Percentiles rank a stretch among this genome's conserved stretches.
Conservation (phyloP, 2,888 invertebrate genomes). For the Acrobeloides nanus region DNA sequence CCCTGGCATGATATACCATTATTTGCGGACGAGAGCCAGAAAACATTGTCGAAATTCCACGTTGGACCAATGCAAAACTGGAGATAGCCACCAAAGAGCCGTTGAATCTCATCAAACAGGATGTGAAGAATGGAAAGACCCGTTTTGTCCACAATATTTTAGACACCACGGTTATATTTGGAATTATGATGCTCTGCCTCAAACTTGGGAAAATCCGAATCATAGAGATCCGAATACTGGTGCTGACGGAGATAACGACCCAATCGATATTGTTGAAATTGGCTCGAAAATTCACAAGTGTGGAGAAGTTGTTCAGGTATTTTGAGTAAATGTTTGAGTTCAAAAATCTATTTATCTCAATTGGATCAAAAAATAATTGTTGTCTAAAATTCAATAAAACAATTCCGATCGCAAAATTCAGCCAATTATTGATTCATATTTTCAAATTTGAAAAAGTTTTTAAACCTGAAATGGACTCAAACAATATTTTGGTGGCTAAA, state of each 20-base stretch:
- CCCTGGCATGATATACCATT: slow-evolving; percentile 97
- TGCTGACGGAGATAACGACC: slow-evolving; percentile 95
- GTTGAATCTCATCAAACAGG: slow-evolving; percentile 95
- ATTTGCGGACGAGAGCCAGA: slow-evolving; percentile 64
- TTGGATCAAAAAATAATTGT: too few relatives aligned
- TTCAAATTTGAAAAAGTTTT: too few relatives aligned
- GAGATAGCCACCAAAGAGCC: slow-evolving; percentile 81
- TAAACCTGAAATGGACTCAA: too few relatives aligned
- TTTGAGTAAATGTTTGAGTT: not conserved
- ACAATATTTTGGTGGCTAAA: too few relatives aligned
- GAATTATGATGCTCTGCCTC: slow-evolving; percentile 98
- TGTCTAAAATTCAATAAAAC: too few relatives aligned
- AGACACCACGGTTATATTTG: too few relatives aligned
- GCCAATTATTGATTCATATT: too few relatives aligned
- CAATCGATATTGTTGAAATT: slow-evolving; percentile 94
- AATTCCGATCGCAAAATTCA: too few relatives aligned
- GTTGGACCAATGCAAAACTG: slow-evolving; percentile 99
- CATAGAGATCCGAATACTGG: slow-evolving; percentile 79
- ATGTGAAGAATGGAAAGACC: slow-evolving; percentile 88
- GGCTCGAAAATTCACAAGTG: slow-evolving; percentile 64
- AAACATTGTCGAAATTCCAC: slow-evolving; percentile 89
- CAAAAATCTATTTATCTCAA: too few relatives aligned
- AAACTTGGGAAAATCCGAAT: slow-evolving; percentile 96
- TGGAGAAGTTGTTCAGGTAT: slow-evolving; percentile 33
- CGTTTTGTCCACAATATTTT: slow-evolving; percentile 94